Conservation (phyloP, 2,888 invertebrate species). For the Thecocarcelia acutangulata region DNA sequence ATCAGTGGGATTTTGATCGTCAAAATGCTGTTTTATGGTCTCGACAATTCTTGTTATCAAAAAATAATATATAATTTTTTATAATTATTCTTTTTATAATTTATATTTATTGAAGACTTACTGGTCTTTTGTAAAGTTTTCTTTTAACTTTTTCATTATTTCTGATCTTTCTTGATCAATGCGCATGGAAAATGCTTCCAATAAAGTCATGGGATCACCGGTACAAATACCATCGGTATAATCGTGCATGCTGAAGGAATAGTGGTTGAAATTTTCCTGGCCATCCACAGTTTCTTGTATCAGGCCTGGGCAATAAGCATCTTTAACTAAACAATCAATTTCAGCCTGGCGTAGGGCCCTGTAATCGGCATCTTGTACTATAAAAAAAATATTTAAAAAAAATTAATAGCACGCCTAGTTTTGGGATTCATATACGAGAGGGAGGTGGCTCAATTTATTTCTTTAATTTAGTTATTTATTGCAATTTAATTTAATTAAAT, state of each 20-base stretch:
- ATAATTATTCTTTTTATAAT: too few relatives aligned
- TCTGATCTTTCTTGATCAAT: constrained; percentile 72
- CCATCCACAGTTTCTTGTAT: constrained; percentile 74
- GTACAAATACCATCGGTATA: constrained; percentile 6
- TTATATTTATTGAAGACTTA: not conserved
- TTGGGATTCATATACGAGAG: too few relatives aligned
- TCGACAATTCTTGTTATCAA: constrained; percentile 57
- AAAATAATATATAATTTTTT: not conserved
- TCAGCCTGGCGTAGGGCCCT: constrained; percentile 42
- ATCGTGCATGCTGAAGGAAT: constrained; percentile 67
- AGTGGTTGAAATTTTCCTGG: constrained; percentile 72
- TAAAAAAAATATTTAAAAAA: not conserved
- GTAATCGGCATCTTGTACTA: constrained; percentile 21
- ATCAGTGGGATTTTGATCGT: constrained; percentile 64
- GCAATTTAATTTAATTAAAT: too few relatives aligned
- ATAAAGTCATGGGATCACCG: constrained; percentile 74
- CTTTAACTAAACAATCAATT: constrained; percentile 72
- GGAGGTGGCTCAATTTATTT: too few relatives aligned
- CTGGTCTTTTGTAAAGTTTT: not conserved
- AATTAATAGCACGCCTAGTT: too few relatives aligned
- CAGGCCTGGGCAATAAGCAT: constrained; percentile 72
- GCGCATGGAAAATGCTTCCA: constrained; percentile 75
- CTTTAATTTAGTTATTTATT: too few relatives aligned
- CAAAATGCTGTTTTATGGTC: constrained; percentile 68
- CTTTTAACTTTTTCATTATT: constrained; percentile 1